Evolutionary conservation across 2,888 invertebrate genomes (phyloP).

Genomic region (Epinotia bilunana): DNA sequence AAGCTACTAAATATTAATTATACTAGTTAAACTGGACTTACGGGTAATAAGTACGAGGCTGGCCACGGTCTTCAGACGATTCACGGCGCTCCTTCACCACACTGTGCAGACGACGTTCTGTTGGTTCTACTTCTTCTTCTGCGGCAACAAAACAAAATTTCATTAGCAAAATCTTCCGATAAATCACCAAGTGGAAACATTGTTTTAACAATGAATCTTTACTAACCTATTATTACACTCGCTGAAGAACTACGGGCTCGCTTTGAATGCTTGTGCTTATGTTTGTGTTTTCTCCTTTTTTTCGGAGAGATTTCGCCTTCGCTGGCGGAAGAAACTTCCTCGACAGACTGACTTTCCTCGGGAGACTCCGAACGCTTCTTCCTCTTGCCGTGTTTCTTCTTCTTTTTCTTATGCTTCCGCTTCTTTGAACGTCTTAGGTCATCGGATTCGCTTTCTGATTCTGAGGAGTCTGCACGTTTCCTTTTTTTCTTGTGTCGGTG

Average conservation of each 20-base stretch:
- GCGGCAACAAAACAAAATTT: constrained; percentile 14
- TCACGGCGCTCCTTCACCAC: constrained; percentile 75
- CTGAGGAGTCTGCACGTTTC: constrained; percentile 75
- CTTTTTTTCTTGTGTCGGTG: constrained; percentile 78
- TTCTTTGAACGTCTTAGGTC: constrained; percentile 74
- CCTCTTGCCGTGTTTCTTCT: constrained; percentile 80
- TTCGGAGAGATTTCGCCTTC: constrained; percentile 75
- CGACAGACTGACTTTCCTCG: constrained; percentile 62
- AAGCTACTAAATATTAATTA: neutral
- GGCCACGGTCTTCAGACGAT: constrained; percentile 67
- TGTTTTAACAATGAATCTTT: neutral
- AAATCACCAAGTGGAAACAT: neutral
- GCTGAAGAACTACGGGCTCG: constrained; percentile 65
- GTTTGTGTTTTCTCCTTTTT: constrained; percentile 78
- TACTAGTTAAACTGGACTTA: constrained; percentile 55
- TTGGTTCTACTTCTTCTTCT: constrained; percentile 50
- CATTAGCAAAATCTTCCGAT: neutral
- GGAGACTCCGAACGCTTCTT: constrained; percentile 71
- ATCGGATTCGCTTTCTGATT: constrained; percentile 75
- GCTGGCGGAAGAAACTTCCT: constrained; percentile 67
- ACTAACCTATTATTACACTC: constrained; percentile 64
- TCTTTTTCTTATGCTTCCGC: constrained; percentile 82
- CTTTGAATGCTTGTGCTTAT: constrained; percentile 67
- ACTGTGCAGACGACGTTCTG: constrained; percentile 71
- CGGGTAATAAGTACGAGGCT: constrained; percentile 78